phyloP scores from a whole-genome alignment of 2,888 invertebrate genomes.

The Gari tellinella region DNA sequence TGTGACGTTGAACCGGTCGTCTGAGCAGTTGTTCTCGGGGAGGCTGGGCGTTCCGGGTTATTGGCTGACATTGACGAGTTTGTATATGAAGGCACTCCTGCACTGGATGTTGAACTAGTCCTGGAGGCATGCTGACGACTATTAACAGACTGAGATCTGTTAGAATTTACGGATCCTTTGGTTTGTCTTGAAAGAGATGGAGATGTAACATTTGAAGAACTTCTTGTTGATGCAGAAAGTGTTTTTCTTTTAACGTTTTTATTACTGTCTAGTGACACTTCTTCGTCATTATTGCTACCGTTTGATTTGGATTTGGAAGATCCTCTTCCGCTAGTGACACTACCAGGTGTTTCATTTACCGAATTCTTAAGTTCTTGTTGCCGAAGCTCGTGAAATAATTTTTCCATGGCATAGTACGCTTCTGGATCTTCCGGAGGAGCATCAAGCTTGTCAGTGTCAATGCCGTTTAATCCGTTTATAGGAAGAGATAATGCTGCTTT shows the following conservation, averaged over 20 bases:
- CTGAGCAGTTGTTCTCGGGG: conserved; percentile 7
- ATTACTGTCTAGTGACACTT: conserved; percentile 61
- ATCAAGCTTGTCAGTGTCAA: conserved; percentile 68
- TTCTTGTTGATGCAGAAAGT: conserved; percentile 41
- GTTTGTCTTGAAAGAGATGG: conserved; percentile 39
- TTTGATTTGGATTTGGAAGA: conserved; percentile 56
- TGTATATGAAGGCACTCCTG: conserved; percentile 2
- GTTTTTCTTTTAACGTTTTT: conserved; percentile 59
- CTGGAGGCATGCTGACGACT: conserved; percentile 14
- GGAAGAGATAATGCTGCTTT: conserved; percentile 71
- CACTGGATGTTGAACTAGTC: conserved; percentile 34
- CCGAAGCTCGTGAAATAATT: conserved; percentile 79
- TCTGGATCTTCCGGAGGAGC: conserved; percentile 80
- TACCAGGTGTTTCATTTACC: conserved; percentile 71
- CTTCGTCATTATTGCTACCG: conserved; percentile 58
- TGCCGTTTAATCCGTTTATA: conserved; percentile 61
- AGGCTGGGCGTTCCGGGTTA: not conserved
- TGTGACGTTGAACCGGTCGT: not conserved
- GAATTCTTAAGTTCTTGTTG: conserved; percentile 76
- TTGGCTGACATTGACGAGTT: conserved; percentile 16
- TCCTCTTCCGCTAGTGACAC: conserved; percentile 43
- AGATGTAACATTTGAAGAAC: conserved; percentile 56
- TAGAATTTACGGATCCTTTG: conserved; percentile 9
- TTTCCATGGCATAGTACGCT: conserved; percentile 81
- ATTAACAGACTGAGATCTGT: not conserved